Conservation (phyloP, 2,888 invertebrate species). For the Acholoe squamosa region DNA sequence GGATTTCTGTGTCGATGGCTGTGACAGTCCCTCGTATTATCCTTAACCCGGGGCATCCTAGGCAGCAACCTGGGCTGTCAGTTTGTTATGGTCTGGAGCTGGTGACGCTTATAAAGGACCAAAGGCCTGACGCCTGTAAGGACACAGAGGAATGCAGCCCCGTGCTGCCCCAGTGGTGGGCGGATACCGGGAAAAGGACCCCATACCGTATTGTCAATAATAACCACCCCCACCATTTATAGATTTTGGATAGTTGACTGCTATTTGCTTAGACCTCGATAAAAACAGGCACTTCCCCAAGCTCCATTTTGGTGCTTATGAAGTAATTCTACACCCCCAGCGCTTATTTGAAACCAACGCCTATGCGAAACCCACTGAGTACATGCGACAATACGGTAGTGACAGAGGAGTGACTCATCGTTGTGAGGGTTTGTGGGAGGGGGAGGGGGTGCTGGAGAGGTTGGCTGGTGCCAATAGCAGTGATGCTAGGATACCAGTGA, state of each 20-base stretch:
- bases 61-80: not conserved
- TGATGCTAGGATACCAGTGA: not conserved
- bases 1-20: not conserved
- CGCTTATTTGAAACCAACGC: no score
- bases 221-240: no score
- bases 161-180: not conserved
- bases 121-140: no score
- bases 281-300: no score
- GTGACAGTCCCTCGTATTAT: not conserved
- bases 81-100: not conserved
- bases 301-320: no score
- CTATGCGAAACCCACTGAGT: no score
- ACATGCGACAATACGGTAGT: no score
- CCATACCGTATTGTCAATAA: no score
- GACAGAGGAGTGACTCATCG: not conserved
- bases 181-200: not conserved
- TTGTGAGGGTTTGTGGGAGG: not conserved
- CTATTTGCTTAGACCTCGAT: no score
- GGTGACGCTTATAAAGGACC: conserved; percentile 6
- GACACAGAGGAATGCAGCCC: not conserved
- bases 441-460: not conserved
- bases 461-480: not conserved
- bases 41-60: conserved; percentile 1
- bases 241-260: no score
- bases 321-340: no score